Conservation (phyloP, 1,140 invertebrate genomes). For the Trypoxylus dichotomus region DNA sequence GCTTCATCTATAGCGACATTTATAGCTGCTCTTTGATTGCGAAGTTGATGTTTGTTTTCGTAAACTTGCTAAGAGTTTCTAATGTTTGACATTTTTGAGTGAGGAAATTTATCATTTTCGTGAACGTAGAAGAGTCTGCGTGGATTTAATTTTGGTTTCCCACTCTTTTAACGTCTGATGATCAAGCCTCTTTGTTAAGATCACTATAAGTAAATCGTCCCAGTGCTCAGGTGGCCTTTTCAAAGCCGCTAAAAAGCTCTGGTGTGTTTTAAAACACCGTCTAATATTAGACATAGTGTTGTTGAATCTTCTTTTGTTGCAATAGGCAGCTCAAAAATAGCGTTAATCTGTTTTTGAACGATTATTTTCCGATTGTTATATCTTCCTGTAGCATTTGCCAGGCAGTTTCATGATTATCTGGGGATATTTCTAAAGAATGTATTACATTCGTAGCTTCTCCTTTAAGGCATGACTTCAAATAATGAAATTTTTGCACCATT, state of each 20-base stretch:
- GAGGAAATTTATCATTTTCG: conserved; percentile 42
- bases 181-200: conserved; percentile 45
- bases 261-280: neutral
- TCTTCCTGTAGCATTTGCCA: conserved; percentile 36
- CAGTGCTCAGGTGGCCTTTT: conserved; percentile 33
- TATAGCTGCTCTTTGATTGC: neutral
- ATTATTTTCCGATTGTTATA: conserved; percentile 34
- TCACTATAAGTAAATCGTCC: too few species aligned
- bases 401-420: conserved; percentile 33
- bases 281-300: neutral
- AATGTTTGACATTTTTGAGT: conserved; percentile 39
- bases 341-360: conserved; percentile 23
- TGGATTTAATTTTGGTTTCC: conserved; percentile 35
- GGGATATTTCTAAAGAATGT: conserved; percentile 35
- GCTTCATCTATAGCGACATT: neutral
- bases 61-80: neutral
- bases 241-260: neutral
- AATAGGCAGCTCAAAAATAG: neutral
- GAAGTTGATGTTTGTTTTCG: neutral
- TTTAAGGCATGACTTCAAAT: too few species aligned
- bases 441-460: too few species aligned
- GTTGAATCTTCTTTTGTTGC: too few species aligned
- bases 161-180: conserved; percentile 44
- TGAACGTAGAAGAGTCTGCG: conserved; percentile 21
- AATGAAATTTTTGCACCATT: too few species aligned